These are phyloP conservation scores for Oryzias celebensis DNA, from an alignment of 2,113 vertebrate genomes.

Conservation along the genomic window DNA sequence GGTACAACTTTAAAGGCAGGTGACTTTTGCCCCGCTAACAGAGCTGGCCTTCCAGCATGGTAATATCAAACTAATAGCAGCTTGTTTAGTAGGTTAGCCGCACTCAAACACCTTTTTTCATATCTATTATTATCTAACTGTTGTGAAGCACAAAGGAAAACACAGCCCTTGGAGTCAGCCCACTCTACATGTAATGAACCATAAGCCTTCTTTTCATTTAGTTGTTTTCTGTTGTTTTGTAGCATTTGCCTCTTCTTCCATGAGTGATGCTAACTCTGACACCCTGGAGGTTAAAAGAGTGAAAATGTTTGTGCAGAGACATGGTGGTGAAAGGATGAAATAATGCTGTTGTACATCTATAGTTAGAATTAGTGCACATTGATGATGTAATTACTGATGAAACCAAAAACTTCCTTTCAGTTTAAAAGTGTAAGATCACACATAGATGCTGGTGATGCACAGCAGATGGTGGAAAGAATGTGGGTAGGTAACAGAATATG, in stretches of 20 bases:
- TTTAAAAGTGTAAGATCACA: not conserved
- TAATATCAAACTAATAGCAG: constrained; percentile 80
- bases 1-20: constrained; percentile 54
- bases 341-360: too few species aligned
- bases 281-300: too few species aligned
- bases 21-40: constrained; percentile 47
- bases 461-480: not conserved
- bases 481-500: not conserved
- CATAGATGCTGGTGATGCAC: not conserved
- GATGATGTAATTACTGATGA: not conserved
- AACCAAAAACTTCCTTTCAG: not conserved
- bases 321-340: too few species aligned
- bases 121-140: constrained; percentile 83
- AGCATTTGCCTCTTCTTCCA: constrained; percentile 28
- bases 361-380: too few species aligned
- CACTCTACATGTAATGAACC: constrained; percentile 83
- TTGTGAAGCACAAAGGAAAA: constrained; percentile 82
- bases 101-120: constrained; percentile 68
- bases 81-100: constrained; percentile 71
- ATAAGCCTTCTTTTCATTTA: constrained; percentile 67
- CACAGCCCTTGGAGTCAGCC: constrained; percentile 77
- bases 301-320: too few species aligned
- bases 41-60: constrained; percentile 49
- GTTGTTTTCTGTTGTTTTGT: constrained; percentile 38
- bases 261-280: too few species aligned